phyloP scores from a whole-genome alignment of 1,140 invertebrate species.

The Drosophila kikkawai region DNA sequence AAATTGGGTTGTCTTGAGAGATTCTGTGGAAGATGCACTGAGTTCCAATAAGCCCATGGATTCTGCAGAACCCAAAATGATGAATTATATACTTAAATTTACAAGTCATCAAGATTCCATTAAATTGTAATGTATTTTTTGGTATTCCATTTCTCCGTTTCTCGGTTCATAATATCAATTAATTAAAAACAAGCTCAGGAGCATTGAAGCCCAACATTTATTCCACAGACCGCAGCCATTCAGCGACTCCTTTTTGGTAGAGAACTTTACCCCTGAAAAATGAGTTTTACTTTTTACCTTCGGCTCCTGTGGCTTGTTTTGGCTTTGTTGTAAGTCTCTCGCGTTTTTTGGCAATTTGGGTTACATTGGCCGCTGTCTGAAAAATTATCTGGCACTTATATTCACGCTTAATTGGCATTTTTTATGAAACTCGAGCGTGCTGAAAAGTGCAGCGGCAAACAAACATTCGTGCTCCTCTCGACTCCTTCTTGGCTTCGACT shows the following conservation, averaged over 20 bases:
- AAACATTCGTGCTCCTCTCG: slow-evolving; percentile 71
- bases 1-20: slow-evolving; percentile 31
- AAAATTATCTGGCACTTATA: slow-evolving; percentile 85
- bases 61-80: neutral
- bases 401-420: slow-evolving; percentile 85
- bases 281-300: slow-evolving; percentile 56
- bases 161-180: neutral
- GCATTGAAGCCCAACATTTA: too few species aligned
- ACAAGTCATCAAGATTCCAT: neutral
- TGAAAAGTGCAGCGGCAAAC: slow-evolving; percentile 66
- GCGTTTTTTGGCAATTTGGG: slow-evolving; percentile 76
- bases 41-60: neutral
- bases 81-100: neutral
- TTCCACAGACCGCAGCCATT: neutral
- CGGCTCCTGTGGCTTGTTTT: slow-evolving; percentile 45
- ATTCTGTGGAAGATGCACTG: slow-evolving; percentile 36
- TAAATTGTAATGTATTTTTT: neutral
- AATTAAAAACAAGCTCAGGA: neutral
- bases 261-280: slow-evolving; percentile 49
- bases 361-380: slow-evolving; percentile 81
- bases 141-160: neutral
- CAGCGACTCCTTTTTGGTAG: slow-evolving; percentile 13
- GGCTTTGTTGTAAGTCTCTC: slow-evolving; percentile 61
- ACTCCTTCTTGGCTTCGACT: slow-evolving; percentile 41
- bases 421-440: slow-evolving; percentile 81